Conservation (phyloP, 1,140 invertebrate species). For the Trichomalopsis sarcophagae region DNA sequence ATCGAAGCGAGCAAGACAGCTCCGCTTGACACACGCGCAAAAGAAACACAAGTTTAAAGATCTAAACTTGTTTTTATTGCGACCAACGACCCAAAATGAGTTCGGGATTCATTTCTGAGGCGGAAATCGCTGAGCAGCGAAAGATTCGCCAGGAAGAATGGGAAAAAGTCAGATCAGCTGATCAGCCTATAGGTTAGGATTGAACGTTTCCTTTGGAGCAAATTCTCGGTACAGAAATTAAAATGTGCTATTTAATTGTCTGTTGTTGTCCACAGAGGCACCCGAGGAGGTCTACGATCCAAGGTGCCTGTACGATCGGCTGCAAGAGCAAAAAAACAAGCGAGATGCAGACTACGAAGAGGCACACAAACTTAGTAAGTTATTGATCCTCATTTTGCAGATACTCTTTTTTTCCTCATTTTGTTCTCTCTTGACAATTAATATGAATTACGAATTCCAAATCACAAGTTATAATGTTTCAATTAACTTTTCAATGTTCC, state of each 20-base stretch:
- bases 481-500: no score
- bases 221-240: neutral
- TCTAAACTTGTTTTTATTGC: no score
- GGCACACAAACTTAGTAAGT: constrained; percentile 92
- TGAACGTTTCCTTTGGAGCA: constrained; percentile 2
- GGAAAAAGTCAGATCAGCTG: constrained; percentile 92
- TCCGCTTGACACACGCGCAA: no score
- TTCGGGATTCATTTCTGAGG: constrained; percentile 91
- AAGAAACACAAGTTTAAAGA: no score
- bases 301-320: constrained; percentile 89
- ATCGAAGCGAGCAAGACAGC: no score
- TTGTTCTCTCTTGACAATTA: neutral
- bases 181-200: constrained; percentile 88
- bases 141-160: constrained; percentile 92
- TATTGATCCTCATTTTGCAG: constrained; percentile 31
- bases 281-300: constrained; percentile 90
- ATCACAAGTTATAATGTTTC: no score
- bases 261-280: constrained; percentile 78
- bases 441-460: neutral
- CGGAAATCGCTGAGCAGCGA: constrained; percentile 87
- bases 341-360: constrained; percentile 96
- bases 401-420: neutral
- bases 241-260: constrained; percentile 14
- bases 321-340: constrained; percentile 94
- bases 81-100: constrained; percentile 79